Base-by-base conservation (phyloP, 2,797 vertebrate species). In the Morelia viridis region DNA sequence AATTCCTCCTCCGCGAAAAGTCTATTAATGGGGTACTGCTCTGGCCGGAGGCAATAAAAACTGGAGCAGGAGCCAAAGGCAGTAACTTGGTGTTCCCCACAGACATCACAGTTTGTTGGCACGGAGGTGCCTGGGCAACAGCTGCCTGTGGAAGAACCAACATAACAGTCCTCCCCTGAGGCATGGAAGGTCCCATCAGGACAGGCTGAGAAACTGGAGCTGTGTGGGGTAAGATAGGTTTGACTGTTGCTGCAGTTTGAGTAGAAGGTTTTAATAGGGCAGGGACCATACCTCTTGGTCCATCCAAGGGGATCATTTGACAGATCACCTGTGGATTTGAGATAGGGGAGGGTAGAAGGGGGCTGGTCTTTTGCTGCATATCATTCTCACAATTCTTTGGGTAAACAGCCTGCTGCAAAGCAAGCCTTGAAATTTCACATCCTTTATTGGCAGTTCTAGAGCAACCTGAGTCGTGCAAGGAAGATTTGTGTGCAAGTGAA, bases 1-100 rank as follows among this genome's bases (percentile, higher is more conserved):
- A 99, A 96, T 99, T 99, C 2, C 99, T 98, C 61, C 99, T 97
- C 91, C 99, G 98, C 31, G 98, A 99, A 93, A 99, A 99, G 96
- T 99, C 99, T 41, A 98, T 94, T 96, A 98, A 98, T 26, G 98
- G 96, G 28, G 96, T 0, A 0, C 97, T 96, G 94, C 96, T 98
- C 94, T 98, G 98, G 85, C 98, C 98, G 0, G 98, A 97, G 1
- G 99, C 94, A n/a, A 99, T 97, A 95, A 98, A 98, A 50, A 99
- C 95, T 0, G 99, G 99, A 1, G 99, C 99, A 0, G 99, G 99
- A 68, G 99, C 99, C 5, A 99, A 97, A 65, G 99, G 99, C 93
- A 99, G 96, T 35, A 99, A 97, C 97, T 98, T 99, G 84, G 98
- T 98, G 95, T 96, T 98, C 61, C 99, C 99, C 7, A 98, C 97